Conservation (phyloP, 2,113 vertebrate species). For the Cariama cristata region DNA sequence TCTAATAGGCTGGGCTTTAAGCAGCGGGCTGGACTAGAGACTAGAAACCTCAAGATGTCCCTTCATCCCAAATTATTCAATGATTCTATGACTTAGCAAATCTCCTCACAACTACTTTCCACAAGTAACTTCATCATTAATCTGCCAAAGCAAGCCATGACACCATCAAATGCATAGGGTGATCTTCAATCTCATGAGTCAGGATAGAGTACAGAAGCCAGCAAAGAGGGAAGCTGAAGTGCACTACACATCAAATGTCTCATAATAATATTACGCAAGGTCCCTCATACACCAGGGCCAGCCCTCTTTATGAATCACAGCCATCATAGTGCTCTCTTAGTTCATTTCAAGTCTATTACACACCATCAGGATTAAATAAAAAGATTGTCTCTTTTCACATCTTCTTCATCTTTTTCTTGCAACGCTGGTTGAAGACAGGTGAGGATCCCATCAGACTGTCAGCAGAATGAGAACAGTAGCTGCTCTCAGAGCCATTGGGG, state of each 20-base stretch:
- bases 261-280: not conserved
- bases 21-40: not conserved
- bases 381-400: conserved; percentile 75
- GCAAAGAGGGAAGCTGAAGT: not conserved
- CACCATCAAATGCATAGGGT: not conserved
- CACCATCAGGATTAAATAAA: not conserved
- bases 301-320: not conserved
- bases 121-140: accelerated
- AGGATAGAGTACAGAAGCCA: not conserved
- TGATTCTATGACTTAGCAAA: not conserved
- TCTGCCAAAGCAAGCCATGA: not conserved
- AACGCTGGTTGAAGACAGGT: conserved; percentile 94
- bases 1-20: not conserved
- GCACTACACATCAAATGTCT: not conserved
- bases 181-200: not conserved
- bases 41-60: not conserved
- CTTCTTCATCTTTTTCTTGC: conserved; percentile 92
- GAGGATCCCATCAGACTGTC: conserved; percentile 94
- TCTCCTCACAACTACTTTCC: not conserved
- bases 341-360: not conserved
- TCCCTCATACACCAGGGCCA: not conserved
- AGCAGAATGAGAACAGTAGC: conserved; percentile 92
- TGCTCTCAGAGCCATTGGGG: conserved; percentile 90
- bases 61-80: not conserved
- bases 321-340: not conserved